Base-by-base conservation (phyloP, 2,888 invertebrate species). In the Coronaproctus castanopsis region DNA sequence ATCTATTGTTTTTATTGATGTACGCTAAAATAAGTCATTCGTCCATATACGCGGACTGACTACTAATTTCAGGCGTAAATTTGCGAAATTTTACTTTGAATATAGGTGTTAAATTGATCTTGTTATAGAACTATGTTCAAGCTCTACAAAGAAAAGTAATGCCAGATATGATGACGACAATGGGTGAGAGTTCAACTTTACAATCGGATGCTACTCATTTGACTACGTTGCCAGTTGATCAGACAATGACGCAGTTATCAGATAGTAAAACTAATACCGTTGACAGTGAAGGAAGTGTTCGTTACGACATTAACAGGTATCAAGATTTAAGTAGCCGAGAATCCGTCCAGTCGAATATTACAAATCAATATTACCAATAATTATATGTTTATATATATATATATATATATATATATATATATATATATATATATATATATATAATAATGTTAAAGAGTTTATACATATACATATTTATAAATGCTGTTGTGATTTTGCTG, bases 191-290 rank as follows among this genome's bases (percentile, higher is more conserved):
- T 66, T 82, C 83, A 67, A 85, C 85, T 0, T 76, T 85, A 60
- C 83, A 85, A 70, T 85, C 85, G 64, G 85, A 85, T 73, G 79
- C 81, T 3, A 85, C 85, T 3, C 85, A 84, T 70, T 78, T 85
- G 55, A 85, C 85, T 51, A 84, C 81, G 66, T 77, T 85, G 63
- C 82, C 83, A n/a, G 81, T 81, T 66, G 78, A 80, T 21, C 58
- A 58, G 50, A 54, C 54, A 61, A 36, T 36, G 36, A 80, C 81
- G 64, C 74, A 75, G 63, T 74, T 58, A 49, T 54, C 58, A 10
- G 54, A 54, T 24, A 58, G 58, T 54, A 48, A 58, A 54, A 54
- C 54, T 3, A 58, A 58, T 19, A 58, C 58, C 5, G 58, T 58
- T 50, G 58, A 58, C 20, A 58, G 58, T 21, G 58, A 54, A 20